Base-by-base conservation (phyloP, 2,113 vertebrate species). In the Lynx canadensis region DNA sequence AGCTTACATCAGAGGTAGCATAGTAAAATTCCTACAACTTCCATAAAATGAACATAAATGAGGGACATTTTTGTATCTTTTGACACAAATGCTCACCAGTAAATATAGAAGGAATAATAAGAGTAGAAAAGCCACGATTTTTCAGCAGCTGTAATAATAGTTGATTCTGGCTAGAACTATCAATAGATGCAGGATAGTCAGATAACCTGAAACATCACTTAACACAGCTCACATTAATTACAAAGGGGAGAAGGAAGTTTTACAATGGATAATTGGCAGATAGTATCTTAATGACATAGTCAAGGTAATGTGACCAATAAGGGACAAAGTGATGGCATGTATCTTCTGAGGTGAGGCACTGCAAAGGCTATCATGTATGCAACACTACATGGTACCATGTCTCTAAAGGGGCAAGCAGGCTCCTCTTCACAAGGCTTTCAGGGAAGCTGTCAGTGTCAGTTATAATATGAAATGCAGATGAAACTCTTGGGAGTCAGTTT, bases 101-200 rank as follows among this genome's bases (percentile, higher is more conserved):
- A 50, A 85, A n/a, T 76, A 60, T 19, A 74, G 38, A 90, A 55
- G 69, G 7, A 55, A 45, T 66, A 21, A 84, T 15, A 79, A 31
- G 13, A 71, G 27, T 79, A 13, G 63, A 69, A 91, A 95, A 80
- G 33, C 27, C 89, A 91, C 29, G 16, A 33, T 71, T 91, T 79
- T 69, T 52, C 80, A 31, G 18, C 25, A 0, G 2, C 48, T 55
- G 12, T 60, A 68, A 31, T 79, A 91, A 65, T 36, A n/a, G 65
- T 55, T 69, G 50, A 33, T 69, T 85, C 31, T 91, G 63, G 73
- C 16, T 63, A 79, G 71, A 79, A 80, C 78, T 78, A 60, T 50
- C 38, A 29, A 78, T 60, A 18, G 4, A 69, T 60, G 14, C 63
- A 95, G 13, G 13, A 11, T 25, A 80, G 2, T 85, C 36, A 78